Conservation (phyloP, 2,113 vertebrate species). For the Osmerus eperlanus region DNA sequence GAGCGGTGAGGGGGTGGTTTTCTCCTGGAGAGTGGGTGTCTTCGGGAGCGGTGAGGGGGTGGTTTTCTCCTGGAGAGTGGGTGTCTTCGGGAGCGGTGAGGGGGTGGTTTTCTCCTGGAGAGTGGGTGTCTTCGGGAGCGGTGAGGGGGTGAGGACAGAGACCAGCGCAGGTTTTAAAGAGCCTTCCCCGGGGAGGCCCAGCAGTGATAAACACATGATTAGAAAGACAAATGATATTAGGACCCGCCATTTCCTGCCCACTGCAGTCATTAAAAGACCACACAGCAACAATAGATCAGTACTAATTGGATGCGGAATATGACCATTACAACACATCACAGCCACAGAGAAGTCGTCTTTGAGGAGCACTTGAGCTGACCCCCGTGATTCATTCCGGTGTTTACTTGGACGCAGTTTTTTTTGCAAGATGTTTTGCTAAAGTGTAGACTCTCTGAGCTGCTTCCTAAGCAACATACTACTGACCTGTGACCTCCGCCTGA, state of each 20-base stretch:
- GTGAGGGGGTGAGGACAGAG: slow-evolving; percentile 52
- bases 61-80: slow-evolving; percentile 42
- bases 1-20: slow-evolving; percentile 52
- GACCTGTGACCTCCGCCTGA: slow-evolving; percentile 22
- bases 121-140: slow-evolving; percentile 34
- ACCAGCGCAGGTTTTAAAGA: slow-evolving; percentile 59
- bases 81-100: slow-evolving; percentile 29
- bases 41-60: slow-evolving; percentile 42
- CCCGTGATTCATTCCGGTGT: slow-evolving; percentile 58
- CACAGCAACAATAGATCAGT: slow-evolving; percentile 82
- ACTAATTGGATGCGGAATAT: slow-evolving; percentile 91
- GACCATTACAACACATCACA: slow-evolving; percentile 73
- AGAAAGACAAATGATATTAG: slow-evolving; percentile 87
- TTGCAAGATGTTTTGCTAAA: too few species aligned
- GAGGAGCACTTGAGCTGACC: slow-evolving; percentile 74
- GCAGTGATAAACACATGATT: slow-evolving; percentile 87
- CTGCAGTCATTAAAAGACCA: slow-evolving; percentile 83
- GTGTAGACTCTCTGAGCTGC: too few species aligned
- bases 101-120: slow-evolving; percentile 39
- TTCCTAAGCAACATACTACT: slow-evolving; percentile 19
- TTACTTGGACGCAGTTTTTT: too few species aligned
- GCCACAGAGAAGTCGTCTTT: slow-evolving; percentile 73
- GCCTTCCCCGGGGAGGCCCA: slow-evolving; percentile 68
- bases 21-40: slow-evolving; percentile 31
- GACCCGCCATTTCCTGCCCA: slow-evolving; percentile 85